These are phyloP conservation scores for Pycnonotus jocosus DNA, from an alignment of 2,113 vertebrate species.

Conservation along the genomic window DNA sequence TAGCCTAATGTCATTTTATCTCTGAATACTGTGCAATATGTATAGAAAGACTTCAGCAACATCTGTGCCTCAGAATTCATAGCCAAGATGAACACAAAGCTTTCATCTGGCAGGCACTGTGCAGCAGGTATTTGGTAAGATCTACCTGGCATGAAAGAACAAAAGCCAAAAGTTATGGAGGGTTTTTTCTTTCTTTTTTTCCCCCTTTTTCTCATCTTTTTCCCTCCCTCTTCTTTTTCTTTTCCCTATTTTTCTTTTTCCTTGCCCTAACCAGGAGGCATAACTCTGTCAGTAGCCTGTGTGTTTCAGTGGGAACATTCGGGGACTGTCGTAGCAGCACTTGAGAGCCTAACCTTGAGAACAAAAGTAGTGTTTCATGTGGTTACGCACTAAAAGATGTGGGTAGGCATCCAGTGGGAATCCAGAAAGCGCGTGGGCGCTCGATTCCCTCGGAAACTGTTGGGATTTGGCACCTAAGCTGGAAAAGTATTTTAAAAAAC, in stretches of 20 bases:
- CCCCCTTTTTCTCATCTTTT: too few species aligned
- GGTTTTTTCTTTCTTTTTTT: fast-evolving
- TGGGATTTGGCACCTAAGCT: slow-evolving; percentile 48
- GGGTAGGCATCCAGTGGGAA: slow-evolving; percentile 34
- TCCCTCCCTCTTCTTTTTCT: fast-evolving
- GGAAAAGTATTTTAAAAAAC: slow-evolving; percentile 24
- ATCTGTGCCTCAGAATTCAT: neutral
- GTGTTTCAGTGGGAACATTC: neutral
- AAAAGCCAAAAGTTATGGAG: neutral
- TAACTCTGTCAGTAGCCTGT: neutral
- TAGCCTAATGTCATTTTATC: neutral
- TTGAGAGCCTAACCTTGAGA: slow-evolving; percentile 36
- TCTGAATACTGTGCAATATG: neutral
- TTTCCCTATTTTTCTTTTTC: neutral
- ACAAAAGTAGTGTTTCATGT: slow-evolving; percentile 23
- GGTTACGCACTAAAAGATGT: neutral
- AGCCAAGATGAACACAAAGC: neutral
- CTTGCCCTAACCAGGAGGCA: neutral
- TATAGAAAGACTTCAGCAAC: neutral
- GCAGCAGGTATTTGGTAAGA: neutral
- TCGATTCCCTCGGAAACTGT: slow-evolving; percentile 21
- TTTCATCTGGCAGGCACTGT: neutral
- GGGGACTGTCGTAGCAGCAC: neutral
- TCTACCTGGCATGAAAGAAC: neutral
- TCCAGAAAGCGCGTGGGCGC: slow-evolving; percentile 10